phyloP scores from a whole-genome alignment of 2,888 invertebrate genomes.

The Meghimatium bilineatum region DNA sequence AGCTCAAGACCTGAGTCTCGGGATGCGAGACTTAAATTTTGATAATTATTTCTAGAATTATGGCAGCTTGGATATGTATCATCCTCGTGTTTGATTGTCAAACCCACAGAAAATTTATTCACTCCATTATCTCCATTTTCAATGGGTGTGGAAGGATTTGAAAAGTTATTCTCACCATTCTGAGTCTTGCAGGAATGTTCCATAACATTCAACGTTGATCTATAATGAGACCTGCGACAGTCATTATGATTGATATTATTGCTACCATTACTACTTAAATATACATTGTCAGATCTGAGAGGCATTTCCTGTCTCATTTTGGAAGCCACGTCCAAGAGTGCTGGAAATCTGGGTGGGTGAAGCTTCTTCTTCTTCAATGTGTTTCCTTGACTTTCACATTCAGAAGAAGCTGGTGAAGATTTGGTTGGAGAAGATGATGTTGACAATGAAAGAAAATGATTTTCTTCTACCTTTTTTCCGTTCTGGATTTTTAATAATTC shows the following conservation, averaged over 20 bases:
- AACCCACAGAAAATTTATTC: slow-evolving; percentile 1
- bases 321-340: slow-evolving; percentile 41
- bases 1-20: slow-evolving; percentile 32
- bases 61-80: neutral
- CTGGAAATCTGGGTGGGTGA: slow-evolving; percentile 40
- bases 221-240: slow-evolving; percentile 5
- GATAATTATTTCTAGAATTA: slow-evolving; percentile 15
- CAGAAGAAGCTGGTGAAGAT: slow-evolving; percentile 30
- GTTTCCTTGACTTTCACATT: slow-evolving; percentile 28
- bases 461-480: neutral
- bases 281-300: slow-evolving; percentile 20
- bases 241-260: slow-evolving; percentile 15
- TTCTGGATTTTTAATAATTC: slow-evolving; percentile 17
- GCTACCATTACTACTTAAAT: neutral
- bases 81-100: slow-evolving; percentile 35
- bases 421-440: slow-evolving; percentile 31
- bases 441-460: slow-evolving; percentile 1
- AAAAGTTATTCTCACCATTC: slow-evolving; percentile 15
- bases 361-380: slow-evolving; percentile 26
- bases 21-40: neutral
- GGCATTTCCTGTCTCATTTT: slow-evolving; percentile 47
- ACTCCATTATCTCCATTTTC: slow-evolving; percentile 16
- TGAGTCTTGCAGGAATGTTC: slow-evolving; percentile 48
- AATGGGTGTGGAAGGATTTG: slow-evolving; percentile 18
- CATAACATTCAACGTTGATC: slow-evolving; percentile 36